A percentile compares a stretch with the other conserved stretches of the same genome.
phyloP scores from a whole-genome alignment of 1,140 invertebrate species.

The Rhynchophorus ferrugineus region DNA sequence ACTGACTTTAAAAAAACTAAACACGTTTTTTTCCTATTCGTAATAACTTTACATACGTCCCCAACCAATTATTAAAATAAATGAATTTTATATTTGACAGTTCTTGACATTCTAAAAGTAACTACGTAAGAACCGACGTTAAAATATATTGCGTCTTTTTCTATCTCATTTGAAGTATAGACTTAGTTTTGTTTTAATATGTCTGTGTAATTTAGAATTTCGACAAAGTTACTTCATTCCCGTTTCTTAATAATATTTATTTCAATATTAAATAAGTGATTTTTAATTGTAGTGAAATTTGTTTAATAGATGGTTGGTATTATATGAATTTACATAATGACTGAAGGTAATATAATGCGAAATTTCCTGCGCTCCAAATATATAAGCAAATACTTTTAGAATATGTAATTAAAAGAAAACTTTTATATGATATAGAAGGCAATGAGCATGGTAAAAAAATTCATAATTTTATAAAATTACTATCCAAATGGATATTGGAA shows the following conservation, averaged over 20 bases:
- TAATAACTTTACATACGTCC: neutral
- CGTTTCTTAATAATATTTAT: too few relatives aligned
- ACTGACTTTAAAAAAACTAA: neutral
- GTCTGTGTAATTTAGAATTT: too few relatives aligned
- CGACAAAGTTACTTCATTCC: too few relatives aligned
- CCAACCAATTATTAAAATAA: neutral
- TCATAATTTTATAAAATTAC: conserved; percentile 76
- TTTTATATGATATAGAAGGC: conserved; percentile 92
- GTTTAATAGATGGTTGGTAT: too few relatives aligned
- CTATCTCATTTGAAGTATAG: too few relatives aligned
- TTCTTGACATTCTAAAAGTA: neutral
- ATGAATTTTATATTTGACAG: neutral
- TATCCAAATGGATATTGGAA: conserved; percentile 66
- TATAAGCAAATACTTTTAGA: conserved; percentile 59
- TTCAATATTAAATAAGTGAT: too few relatives aligned
- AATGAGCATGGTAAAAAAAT: conserved; percentile 87
- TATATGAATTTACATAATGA: too few relatives aligned
- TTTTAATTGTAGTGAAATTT: too few relatives aligned
- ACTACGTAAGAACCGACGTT: too few relatives aligned
- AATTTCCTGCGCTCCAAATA: too few relatives aligned
- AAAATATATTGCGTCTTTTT: too few relatives aligned
- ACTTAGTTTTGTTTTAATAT: too few relatives aligned
- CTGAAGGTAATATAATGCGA: neutral
- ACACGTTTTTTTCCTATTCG: neutral
- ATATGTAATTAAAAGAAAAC: conserved; percentile 81